Evolutionary conservation across 37 sponge, comb jelly and placozoan species (phyloP), one percentile per base, ranked within the genome.

Genomic region (Petrosia ficiformis): DNA sequence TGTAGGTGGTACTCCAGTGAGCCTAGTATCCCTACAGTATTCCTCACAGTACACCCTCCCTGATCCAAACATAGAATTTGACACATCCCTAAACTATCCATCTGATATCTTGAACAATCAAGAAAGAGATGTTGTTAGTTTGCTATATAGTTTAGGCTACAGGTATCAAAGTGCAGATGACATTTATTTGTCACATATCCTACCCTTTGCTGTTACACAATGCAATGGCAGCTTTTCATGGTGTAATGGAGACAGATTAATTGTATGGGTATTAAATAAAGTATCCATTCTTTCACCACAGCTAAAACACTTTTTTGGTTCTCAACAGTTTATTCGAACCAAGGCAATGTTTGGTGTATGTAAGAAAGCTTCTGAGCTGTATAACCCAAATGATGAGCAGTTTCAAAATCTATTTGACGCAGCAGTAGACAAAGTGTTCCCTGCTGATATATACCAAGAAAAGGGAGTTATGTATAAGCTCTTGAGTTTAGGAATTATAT

Each of bases 181-280:
- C 11, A 42, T 88, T 24, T 77, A 72, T 29, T 19, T 22, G 4
- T 24, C 71, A 1, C 60, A 64, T 19, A 29, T 88, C 8, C 43
- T 82, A 10, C 70, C 77, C 31, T 54, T 54, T 59, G 88, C 79
- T 10, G 4, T 42, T 21, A 58, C 1, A 5, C 48, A 57, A 22
- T 66, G 68, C 4, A 42, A 77, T 42, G 24, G 11, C 28, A 8
- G 25, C 26, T 5, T 26, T 61, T 29, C 28, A 8, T 61, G 63
- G 63, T 61, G 63, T 29, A 66, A 59, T 54, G 73, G 78, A 36
- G 74, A 88, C 33, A 24, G 63, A 0, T 28, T 88, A 31, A 6
- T 82, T 3, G 30, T 58, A 52, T 88, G 82, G 83, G 38, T 88
- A 16, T 29, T 88, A 16, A 3, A 58, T 36, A 44, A 60, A 33